phyloP scores from a whole-genome alignment of 2,888 invertebrate genomes.

The Syrista parreyssii region DNA sequence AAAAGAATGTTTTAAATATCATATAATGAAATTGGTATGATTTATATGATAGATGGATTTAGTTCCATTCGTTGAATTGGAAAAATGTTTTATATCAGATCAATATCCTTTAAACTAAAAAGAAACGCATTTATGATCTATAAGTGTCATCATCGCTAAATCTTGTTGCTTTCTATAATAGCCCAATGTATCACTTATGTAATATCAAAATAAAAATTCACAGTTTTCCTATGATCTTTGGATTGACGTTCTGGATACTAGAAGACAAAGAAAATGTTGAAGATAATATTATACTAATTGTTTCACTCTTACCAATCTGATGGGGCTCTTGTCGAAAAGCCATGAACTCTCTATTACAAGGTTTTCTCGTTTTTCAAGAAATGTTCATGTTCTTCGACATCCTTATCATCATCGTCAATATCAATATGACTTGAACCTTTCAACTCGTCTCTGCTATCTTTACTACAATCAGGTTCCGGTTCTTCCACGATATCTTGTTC shows the following conservation, averaged over 20 bases:
- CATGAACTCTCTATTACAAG: constrained; percentile 19
- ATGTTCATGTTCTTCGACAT: constrained; percentile 29
- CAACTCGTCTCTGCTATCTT: constrained; percentile 40
- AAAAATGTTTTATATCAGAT: neutral
- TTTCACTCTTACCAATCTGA: neutral
- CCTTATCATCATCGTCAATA: constrained; percentile 11
- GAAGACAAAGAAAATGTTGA: neutral
- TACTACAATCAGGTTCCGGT: constrained; percentile 47
- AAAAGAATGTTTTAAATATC: neutral
- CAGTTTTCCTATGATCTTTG: neutral
- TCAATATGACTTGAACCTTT: constrained; percentile 34
- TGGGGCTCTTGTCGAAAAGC: neutral
- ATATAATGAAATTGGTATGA: neutral
- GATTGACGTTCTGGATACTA: neutral
- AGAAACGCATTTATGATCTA: neutral
- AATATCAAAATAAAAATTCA: neutral
- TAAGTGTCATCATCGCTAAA: neutral
- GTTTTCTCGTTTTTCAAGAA: constrained; percentile 33
- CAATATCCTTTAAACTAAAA: neutral
- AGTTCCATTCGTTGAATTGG: neutral
- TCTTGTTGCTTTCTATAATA: neutral
- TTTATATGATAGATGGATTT: neutral
- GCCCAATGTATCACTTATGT: neutral
- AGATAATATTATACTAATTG: neutral
- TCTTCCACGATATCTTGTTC: constrained; percentile 62